These are phyloP conservation scores for Malthinus seriepunctatus DNA, from an alignment of 2,888 invertebrate genomes.

Conservation along the genomic window DNA sequence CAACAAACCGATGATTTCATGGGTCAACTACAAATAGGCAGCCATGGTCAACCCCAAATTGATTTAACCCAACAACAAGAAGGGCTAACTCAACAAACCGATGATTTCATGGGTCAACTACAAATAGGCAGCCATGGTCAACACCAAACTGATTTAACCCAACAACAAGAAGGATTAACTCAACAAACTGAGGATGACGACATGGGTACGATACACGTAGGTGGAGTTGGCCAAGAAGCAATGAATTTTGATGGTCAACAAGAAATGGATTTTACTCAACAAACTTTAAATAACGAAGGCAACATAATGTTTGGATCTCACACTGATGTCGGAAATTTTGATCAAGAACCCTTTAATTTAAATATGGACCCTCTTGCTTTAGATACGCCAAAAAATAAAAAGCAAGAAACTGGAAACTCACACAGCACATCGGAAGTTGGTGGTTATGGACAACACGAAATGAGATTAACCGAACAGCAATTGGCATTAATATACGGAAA, in stretches of 20 bases:
- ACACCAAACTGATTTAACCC: not conserved
- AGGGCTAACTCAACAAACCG: constrained; percentile 30
- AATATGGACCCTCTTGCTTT: not conserved
- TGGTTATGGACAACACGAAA: not conserved
- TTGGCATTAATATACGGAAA: not conserved
- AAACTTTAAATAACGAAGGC: constrained; percentile 12
- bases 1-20: constrained; percentile 36
- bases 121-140: constrained; percentile 4
- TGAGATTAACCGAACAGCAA: not conserved
- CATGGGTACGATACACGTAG: constrained; percentile 38
- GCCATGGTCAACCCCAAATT: constrained; percentile 9
- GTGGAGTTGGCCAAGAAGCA: constrained; percentile 19
- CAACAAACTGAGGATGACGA: constrained; percentile 36
- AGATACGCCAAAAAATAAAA: not conserved
- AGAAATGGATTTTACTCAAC: constrained; percentile 7
- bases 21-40: constrained; percentile 22
- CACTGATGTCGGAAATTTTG: not conserved
- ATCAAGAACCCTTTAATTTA: not conserved
- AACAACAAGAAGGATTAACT: constrained; percentile 30
- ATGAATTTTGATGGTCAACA: constrained; percentile 30
- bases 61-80: constrained; percentile 31
- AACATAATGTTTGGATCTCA: not conserved
- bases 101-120: constrained; percentile 7
- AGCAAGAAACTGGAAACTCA: too few species aligned
- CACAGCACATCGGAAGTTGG: not conserved